These are phyloP conservation scores for Myrmophylax atrothorax DNA, from an alignment of 2,113 vertebrate species.

Conservation along the genomic window DNA sequence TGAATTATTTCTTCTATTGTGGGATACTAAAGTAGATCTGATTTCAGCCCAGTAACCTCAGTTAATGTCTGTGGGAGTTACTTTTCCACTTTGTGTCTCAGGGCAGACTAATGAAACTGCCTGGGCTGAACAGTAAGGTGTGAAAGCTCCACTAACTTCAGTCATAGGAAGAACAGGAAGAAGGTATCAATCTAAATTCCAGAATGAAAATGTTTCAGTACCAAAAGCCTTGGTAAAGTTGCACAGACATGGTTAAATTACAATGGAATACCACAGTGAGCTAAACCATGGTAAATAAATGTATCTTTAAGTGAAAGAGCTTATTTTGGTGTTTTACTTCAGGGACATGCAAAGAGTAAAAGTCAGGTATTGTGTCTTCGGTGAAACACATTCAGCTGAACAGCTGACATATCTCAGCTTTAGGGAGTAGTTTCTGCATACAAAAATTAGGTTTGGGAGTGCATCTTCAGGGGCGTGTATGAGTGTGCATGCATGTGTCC, in stretches of 20 bases:
- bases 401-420: neutral
- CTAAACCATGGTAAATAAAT: neutral
- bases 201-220: neutral
- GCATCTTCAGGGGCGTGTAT: neutral
- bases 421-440: neutral
- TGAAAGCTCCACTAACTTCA: neutral
- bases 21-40: neutral
- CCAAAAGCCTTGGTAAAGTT: neutral
- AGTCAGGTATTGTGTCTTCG: neutral
- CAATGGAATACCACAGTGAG: neutral
- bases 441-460: neutral
- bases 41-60: neutral
- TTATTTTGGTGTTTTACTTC: neutral
- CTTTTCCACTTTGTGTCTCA: neutral
- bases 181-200: neutral
- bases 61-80: neutral
- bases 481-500: rapidly evolving
- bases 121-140: neutral
- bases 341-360: neutral
- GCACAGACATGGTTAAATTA: neutral
- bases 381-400: neutral
- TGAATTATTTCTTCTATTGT: neutral
- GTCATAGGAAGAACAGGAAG: neutral
- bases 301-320: neutral
- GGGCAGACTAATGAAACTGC: neutral